phyloP scores from a whole-genome alignment of 2,888 invertebrate genomes.

The Lycophotia porphyrea region DNA sequence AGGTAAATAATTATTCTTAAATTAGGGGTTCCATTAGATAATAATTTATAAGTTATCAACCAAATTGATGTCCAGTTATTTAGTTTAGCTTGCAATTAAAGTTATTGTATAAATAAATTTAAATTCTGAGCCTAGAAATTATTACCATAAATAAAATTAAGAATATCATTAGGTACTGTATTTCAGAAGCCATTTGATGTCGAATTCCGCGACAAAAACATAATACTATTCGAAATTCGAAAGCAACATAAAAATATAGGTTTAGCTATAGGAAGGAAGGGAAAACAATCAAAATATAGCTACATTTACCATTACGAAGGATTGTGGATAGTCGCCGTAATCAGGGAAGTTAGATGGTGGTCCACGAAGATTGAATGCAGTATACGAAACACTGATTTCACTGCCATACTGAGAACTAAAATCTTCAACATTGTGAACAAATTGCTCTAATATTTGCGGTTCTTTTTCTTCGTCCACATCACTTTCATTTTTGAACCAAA shows the following conservation, averaged over 20 bases:
- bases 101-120: too few species aligned
- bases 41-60: not conserved
- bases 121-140: not conserved
- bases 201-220: slow-evolving; percentile 36
- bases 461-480: slow-evolving; percentile 78
- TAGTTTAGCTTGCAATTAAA: not conserved
- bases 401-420: slow-evolving; percentile 98
- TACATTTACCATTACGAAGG: slow-evolving; percentile 95
- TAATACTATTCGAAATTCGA: not conserved
- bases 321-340: slow-evolving; percentile 97
- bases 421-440: slow-evolving; percentile 94
- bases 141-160: not conserved
- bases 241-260: slow-evolving; percentile 17
- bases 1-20: not conserved
- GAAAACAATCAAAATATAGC: slow-evolving; percentile 27
- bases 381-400: slow-evolving; percentile 96
- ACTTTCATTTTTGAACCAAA: slow-evolving; percentile 82
- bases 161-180: not conserved
- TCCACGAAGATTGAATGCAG: slow-evolving; percentile 96
- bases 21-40: not conserved
- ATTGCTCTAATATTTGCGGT: slow-evolving; percentile 92
- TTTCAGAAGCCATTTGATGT: not conserved
- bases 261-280: not conserved
- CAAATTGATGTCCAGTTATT: not conserved
- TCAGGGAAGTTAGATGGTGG: slow-evolving; percentile 96